Evolutionary conservation across 1,140 invertebrate genomes (phyloP).

Genomic region (Ephestia elutella): DNA sequence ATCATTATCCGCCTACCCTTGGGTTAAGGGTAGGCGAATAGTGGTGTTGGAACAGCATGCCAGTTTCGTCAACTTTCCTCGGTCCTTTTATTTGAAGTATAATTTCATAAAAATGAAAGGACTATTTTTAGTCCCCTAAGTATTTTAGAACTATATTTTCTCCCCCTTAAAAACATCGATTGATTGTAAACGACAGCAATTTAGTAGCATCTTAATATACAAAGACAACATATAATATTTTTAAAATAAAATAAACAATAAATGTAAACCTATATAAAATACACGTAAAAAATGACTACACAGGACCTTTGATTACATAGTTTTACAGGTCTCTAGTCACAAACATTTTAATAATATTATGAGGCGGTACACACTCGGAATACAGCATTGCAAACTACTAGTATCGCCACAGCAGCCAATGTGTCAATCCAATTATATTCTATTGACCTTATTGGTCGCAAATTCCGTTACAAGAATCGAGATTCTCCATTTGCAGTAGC

Average conservation of each 20-base stretch:
- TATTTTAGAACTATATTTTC: no score
- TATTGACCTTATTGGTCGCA: not conserved
- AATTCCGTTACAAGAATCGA: not conserved
- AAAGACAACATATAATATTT: not conserved
- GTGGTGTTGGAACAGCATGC: no score
- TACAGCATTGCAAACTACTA: not conserved
- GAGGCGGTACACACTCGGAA: not conserved
- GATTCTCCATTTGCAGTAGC: not conserved
- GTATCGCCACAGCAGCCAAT: not conserved
- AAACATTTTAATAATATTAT: not conserved
- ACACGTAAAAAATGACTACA: not conserved
- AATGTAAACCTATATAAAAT: not conserved
- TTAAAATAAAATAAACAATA: constrained; percentile 1
- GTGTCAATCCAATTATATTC: not conserved
- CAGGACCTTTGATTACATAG: not conserved
- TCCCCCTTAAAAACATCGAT: not conserved
- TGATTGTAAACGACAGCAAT: not conserved
- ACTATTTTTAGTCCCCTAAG: no score
- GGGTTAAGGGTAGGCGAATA: no score
- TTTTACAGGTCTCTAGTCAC: not conserved
- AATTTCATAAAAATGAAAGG: no score
- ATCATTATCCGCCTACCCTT: no score
- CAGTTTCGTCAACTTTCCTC: no score
- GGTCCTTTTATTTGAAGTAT: no score
- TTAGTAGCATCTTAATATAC: not conserved